phyloP scores from a whole-genome alignment of 2,113 vertebrate genomes.

The Brachyhypopomus gauderio region DNA sequence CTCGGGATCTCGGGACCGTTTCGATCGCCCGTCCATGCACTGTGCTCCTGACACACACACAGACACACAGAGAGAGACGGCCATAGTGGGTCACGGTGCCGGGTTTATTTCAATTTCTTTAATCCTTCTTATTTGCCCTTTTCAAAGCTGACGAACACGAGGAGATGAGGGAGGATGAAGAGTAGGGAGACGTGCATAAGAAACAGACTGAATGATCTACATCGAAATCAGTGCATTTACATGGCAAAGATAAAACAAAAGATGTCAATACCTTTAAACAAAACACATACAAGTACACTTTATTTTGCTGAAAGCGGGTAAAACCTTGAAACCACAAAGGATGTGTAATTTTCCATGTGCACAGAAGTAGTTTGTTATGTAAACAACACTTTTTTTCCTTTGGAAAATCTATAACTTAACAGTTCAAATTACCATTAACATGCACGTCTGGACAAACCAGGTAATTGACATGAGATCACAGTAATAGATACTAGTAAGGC shows the following conservation, averaged over 20 bases:
- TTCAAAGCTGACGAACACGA: conserved; percentile 33
- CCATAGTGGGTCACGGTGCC: conserved; percentile 50
- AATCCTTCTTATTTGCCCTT: conserved; percentile 20
- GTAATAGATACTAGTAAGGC: not conserved
- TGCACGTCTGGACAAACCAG: conserved; percentile 5
- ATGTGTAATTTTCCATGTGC: conserved; percentile 17
- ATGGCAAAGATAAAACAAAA: conserved; percentile 54
- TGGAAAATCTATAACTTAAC: conserved; percentile 34
- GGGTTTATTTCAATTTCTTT: conserved; percentile 56
- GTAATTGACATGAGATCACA: not conserved
- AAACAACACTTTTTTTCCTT: conserved; percentile 50
- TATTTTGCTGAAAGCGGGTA: conserved; percentile 35
- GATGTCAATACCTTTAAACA: conserved; percentile 4
- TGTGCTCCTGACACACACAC: conserved; percentile 69
- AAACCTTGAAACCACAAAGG: conserved; percentile 24
- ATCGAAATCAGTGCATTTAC: conserved; percentile 68
- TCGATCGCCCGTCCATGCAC: conserved; percentile 59
- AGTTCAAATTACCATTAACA: conserved; percentile 49
- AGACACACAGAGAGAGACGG: conserved; percentile 59
- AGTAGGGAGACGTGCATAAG: conserved; percentile 52
- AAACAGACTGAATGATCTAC: not conserved
- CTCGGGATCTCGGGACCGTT: conserved; percentile 51
- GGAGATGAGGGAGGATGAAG: conserved; percentile 26
- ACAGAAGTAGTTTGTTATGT: conserved; percentile 38
- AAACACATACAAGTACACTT: not conserved